Evolutionary conservation across 2,888 invertebrate genomes (phyloP), one percentile per base, ranked within the genome.

Genomic region (Lasius platythorax): DNA sequence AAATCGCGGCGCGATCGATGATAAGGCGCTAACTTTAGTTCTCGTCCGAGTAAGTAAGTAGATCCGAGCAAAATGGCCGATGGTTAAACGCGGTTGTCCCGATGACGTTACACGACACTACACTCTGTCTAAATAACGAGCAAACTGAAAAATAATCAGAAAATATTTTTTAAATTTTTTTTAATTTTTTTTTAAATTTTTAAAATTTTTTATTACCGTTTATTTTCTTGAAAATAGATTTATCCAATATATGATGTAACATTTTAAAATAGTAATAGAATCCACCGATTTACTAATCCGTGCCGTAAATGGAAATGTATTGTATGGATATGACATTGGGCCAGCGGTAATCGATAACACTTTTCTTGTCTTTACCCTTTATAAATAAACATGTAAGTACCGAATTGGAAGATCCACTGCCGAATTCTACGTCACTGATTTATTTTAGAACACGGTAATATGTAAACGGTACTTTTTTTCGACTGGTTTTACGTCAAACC

Each of bases 1-100:
- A 72, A 85, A 82, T 75, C 82, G 74, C 40, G 23, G 46, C 30
- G 73, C 58, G 68, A 73, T 84, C 74, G 61, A 82, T 84, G 50
- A 67, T 67, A 82, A 74, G 33, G 64, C 61, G 43, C 78, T 33
- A 72, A 79, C 79, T 73, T 73, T 46, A 50, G 28, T 4, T 33
- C 23, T 30, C 40, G 79, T n/a, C 28, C 43, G n/a, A 63, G 50
- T 56, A 70, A 58, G 23, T 23, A 23, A 56, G n/a, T n/a, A 68
- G 46, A 82, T 43, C 37, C n/a, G n/a, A 11, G 43, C 6, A 33
- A 70, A 72, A 37, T 50, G 61, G 12, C 18, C n/a, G 56, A 56
- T 37, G 53, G 5, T 70, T 53, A 53, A 70, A 33, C 53, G 11
- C 33, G 40, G n/a, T 28, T 23, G 33, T 46, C 72, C 18, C 33